These are phyloP conservation scores for Helicolenus hilgendorfi DNA, from an alignment of 2,797 vertebrate genomes.

Conservation along the genomic window DNA sequence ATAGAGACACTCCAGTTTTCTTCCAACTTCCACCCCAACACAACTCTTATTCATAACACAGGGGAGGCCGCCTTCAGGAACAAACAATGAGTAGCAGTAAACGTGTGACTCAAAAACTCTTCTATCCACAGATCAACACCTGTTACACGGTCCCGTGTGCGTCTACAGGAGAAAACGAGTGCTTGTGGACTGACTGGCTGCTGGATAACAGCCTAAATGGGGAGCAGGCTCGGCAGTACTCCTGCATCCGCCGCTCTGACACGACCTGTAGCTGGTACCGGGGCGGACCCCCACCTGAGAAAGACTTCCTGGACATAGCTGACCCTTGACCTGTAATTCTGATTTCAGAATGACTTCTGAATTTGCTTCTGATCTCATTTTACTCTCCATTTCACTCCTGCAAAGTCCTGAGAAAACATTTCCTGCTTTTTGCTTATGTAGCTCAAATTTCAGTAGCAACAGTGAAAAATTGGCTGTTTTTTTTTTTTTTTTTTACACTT, in stretches of 20 bases:
- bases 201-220: slow-evolving; percentile 92
- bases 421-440: slow-evolving; percentile 57
- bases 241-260: slow-evolving; percentile 93
- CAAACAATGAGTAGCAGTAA: background rate
- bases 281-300: slow-evolving; percentile 90
- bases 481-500: background rate
- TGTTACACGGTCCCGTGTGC: slow-evolving; percentile 93
- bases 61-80: background rate
- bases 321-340: slow-evolving; percentile 91
- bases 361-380: background rate
- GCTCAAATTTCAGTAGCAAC: slow-evolving; percentile 56
- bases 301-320: slow-evolving; percentile 93
- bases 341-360: background rate
- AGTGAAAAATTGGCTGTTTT: slow-evolving; percentile 30
- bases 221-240: slow-evolving; percentile 93
- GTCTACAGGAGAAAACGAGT: slow-evolving; percentile 91
- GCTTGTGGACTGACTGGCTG: slow-evolving; percentile 96
- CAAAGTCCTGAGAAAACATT: slow-evolving; percentile 40
- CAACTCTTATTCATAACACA: background rate
- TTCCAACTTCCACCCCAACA: background rate
- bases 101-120: background rate
- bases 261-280: slow-evolving; percentile 95
- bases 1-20: background rate
- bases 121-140: slow-evolving; percentile 91
- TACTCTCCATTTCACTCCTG: slow-evolving; percentile 10